Evolutionary conservation across 2,888 invertebrate species (phyloP).

Genomic region (Unio pictorum): DNA sequence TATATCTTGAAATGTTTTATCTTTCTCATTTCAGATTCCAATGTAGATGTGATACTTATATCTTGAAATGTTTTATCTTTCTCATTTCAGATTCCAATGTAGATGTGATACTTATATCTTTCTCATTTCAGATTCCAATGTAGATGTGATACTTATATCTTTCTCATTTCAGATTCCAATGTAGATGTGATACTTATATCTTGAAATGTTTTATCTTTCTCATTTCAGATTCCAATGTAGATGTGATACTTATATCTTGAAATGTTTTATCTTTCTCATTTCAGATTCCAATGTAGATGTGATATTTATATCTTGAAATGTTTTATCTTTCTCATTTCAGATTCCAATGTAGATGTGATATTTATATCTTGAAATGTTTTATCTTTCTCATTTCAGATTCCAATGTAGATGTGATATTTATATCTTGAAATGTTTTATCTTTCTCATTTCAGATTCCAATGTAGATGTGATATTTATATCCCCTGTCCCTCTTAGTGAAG

Average conservation of each 20-base stretch:
- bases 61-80: background rate
- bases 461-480: slow-evolving; percentile 71
- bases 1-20: slow-evolving; percentile 44
- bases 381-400: slow-evolving; percentile 57
- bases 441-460: slow-evolving; percentile 64
- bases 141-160: too few species aligned
- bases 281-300: slow-evolving; percentile 71
- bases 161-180: slow-evolving; percentile 67
- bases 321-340: slow-evolving; percentile 40
- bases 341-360: too few species aligned
- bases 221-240: slow-evolving; percentile 67
- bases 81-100: slow-evolving; percentile 65
- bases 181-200: too few species aligned
- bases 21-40: slow-evolving; percentile 61
- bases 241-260: too few species aligned
- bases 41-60: too few species aligned
- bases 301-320: too few species aligned
- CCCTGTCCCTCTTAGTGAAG: slow-evolving; percentile 70
- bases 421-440: background rate
- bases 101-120: too few species aligned
- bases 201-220: background rate
- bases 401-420: too few species aligned
- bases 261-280: slow-evolving; percentile 4
- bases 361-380: background rate
- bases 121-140: slow-evolving; percentile 67